A percentile compares a stretch with the other conserved stretches of the same genome.
These are phyloP conservation scores for Helicolenus hilgendorfi DNA, from an alignment of 2,797 vertebrate species.

Conservation along the genomic window DNA sequence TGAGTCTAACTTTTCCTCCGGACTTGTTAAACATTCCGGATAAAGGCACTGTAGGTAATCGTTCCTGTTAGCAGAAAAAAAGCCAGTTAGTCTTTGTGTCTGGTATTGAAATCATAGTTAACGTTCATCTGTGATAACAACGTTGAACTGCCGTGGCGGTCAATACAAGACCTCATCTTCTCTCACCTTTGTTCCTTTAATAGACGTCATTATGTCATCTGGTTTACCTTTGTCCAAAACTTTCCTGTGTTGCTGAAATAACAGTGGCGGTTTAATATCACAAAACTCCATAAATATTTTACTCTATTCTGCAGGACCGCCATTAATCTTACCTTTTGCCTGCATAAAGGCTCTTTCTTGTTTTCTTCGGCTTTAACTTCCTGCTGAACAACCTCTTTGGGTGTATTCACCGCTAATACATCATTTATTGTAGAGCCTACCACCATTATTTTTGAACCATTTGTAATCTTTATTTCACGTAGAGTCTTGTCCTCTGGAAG, in stretches of 20 bases:
- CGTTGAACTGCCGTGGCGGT: background rate
- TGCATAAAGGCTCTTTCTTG: slow-evolving; percentile 98
- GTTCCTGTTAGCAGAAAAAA: slow-evolving; percentile 89
- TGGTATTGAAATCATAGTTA: background rate
- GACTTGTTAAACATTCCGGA: slow-evolving; percentile 99
- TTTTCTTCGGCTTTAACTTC: slow-evolving; percentile 98
- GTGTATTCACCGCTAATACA: slow-evolving; percentile 97
- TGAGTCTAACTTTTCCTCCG: slow-evolving; percentile 98
- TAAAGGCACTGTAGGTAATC: slow-evolving; percentile 97
- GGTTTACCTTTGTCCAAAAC: slow-evolving; percentile 99
- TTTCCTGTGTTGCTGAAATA: slow-evolving; percentile 98
- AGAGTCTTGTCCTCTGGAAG: slow-evolving; percentile 98
- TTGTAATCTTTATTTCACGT: slow-evolving; percentile 97
- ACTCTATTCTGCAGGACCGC: background rate
- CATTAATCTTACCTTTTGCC: slow-evolving; percentile 93
- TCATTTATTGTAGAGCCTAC: slow-evolving; percentile 99
- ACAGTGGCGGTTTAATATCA: slow-evolving; percentile 43
- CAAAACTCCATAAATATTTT: background rate
- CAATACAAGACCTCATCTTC: background rate
- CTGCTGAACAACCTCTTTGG: slow-evolving; percentile 97
- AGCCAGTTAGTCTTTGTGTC: slow-evolving; percentile 23
- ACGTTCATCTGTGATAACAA: background rate
- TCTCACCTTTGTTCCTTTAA: slow-evolving; percentile 97
- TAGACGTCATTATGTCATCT: slow-evolving; percentile 97
- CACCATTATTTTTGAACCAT: slow-evolving; percentile 99